Evolutionary conservation across 2,888 invertebrate genomes (phyloP).

Genomic region (Apamea epomidion): DNA sequence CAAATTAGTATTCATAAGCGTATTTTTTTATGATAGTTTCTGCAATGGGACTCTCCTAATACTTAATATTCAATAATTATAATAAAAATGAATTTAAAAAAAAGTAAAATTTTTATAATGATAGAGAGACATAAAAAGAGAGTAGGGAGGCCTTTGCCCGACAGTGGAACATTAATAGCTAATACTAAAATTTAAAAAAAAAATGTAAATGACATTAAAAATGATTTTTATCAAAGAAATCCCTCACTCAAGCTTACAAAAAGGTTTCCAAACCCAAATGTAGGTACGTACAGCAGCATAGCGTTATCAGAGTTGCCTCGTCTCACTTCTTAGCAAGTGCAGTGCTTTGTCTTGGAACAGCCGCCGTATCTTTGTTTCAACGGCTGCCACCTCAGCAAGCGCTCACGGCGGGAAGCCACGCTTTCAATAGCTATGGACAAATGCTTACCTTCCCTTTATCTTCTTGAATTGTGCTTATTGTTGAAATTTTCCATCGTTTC

Average conservation of each 20-base stretch:
- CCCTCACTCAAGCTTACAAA: constrained; percentile 3
- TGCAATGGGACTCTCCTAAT: not conserved
- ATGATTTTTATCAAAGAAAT: not conserved
- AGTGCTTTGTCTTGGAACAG: constrained; percentile 48
- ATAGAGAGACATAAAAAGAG: not conserved
- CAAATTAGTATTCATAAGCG: not conserved
- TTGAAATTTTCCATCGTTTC: too few relatives aligned
- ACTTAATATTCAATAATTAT: not conserved
- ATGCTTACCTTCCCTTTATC: constrained; percentile 23
- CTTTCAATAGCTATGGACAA: constrained; percentile 30
- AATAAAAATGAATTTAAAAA: not conserved
- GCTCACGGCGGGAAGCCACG: constrained; percentile 20
- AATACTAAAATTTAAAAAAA: too few relatives aligned
- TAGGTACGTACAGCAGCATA: not conserved
- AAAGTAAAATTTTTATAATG: too few relatives aligned
- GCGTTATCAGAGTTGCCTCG: constrained; percentile 29
- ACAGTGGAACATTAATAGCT: not conserved
- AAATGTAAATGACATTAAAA: not conserved
- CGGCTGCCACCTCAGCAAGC: not conserved
- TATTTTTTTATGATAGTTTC: not conserved
- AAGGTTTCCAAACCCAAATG: constrained; percentile 11
- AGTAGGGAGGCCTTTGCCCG: not conserved
- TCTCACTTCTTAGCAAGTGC: constrained; percentile 54
- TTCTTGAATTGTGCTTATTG: constrained; percentile 13
- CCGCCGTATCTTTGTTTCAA: constrained; percentile 48